Evolutionary conservation across 2,113 vertebrate species (phyloP).

Genomic region (Alligator sinensis): DNA sequence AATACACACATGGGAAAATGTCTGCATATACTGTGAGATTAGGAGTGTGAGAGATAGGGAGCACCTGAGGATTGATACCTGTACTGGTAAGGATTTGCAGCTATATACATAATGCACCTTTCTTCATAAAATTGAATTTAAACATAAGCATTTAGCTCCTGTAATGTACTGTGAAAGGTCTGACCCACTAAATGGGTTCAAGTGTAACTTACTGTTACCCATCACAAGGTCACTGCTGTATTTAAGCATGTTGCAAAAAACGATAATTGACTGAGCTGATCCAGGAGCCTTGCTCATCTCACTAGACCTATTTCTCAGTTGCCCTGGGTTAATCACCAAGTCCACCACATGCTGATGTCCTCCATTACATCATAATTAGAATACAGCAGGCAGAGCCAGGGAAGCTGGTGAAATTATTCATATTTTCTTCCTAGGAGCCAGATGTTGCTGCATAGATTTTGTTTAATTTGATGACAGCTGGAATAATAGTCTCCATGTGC

Average conservation of each 20-base stretch:
- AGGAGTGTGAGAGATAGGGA: not conserved
- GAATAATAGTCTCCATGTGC: slow-evolving; percentile 81
- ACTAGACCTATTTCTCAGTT: slow-evolving; percentile 89
- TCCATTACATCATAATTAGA: slow-evolving; percentile 92
- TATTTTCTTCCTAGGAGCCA: slow-evolving; percentile 78
- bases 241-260: slow-evolving; percentile 83
- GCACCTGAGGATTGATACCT: not conserved
- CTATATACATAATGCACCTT: not conserved
- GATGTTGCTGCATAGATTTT: slow-evolving; percentile 88
- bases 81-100: not conserved
- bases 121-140: not conserved
- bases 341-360: slow-evolving; percentile 87
- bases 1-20: not conserved
- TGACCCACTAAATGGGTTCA: slow-evolving; percentile 88
- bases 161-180: slow-evolving; percentile 61
- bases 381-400: slow-evolving; percentile 81
- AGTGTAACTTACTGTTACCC: slow-evolving; percentile 85
- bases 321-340: slow-evolving; percentile 92
- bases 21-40: fast-evolving
- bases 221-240: slow-evolving; percentile 88
- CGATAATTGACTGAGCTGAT: slow-evolving; percentile 87
- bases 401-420: slow-evolving; percentile 80
- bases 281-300: slow-evolving; percentile 87
- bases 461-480: slow-evolving; percentile 86
- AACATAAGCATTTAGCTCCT: slow-evolving; percentile 19